Evolutionary conservation across 2,888 invertebrate genomes (phyloP).

Genomic region (Drosophila stalkeri): DNA sequence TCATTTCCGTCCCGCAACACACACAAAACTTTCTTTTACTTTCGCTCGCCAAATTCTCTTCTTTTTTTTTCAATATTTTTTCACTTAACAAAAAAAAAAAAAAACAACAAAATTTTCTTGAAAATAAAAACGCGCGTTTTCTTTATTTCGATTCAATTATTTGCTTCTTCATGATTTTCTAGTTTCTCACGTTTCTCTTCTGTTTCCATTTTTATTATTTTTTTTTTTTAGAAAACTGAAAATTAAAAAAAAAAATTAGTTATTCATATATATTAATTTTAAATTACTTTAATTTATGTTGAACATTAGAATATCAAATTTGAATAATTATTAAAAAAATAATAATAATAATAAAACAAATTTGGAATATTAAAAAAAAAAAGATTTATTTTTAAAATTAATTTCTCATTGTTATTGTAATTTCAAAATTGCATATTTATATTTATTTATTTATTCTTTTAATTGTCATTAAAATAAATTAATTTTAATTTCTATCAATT

Average conservation of each 20-base stretch:
- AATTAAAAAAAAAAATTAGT: neutral
- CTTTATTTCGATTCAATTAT: neutral
- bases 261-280: neutral
- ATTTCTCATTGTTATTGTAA: too few species aligned
- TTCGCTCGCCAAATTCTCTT: slow-evolving; percentile 7
- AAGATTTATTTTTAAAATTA: neutral
- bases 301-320: too few species aligned
- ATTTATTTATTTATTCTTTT: too few species aligned
- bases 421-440: neutral
- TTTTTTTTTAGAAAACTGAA: neutral
- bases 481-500: too few species aligned
- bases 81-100: slow-evolving; percentile 11
- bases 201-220: neutral
- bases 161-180: neutral
- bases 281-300: too few species aligned
- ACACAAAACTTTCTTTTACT: slow-evolving; percentile 24
- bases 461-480: too few species aligned
- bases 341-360: too few species aligned
- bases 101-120: slow-evolving; percentile 8
- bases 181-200: neutral
- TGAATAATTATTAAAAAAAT: too few species aligned
- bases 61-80: slow-evolving; percentile 1
- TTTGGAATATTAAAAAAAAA: neutral
- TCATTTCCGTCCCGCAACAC: slow-evolving; percentile 71
- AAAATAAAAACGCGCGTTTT: slow-evolving; percentile 24